Evolutionary conservation across 2,113 vertebrate genomes (phyloP).

Genomic region (Aphyosemion australe): DNA sequence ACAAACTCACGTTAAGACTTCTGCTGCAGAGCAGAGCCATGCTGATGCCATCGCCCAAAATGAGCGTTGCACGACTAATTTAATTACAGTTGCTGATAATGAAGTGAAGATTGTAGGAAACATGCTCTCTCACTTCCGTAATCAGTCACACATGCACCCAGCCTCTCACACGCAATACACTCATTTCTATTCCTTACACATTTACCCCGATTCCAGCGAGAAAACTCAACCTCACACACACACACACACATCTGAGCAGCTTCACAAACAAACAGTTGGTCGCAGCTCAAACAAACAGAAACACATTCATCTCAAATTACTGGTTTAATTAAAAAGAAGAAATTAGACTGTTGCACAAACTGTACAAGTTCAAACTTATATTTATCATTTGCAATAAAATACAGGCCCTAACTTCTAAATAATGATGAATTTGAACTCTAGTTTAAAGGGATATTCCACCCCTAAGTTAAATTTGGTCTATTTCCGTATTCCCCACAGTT

Average conservation of each 20-base stretch:
- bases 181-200: constrained; percentile 1
- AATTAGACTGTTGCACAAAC: not conserved
- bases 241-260: not conserved
- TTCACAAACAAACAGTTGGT: not conserved
- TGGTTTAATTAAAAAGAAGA: not conserved
- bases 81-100: constrained; percentile 47
- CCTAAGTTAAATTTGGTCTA: too few relatives aligned
- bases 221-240: not conserved
- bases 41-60: not conserved
- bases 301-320: constrained; percentile 18
- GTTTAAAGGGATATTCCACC: too few relatives aligned
- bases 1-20: constrained; percentile 8
- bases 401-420: not conserved
- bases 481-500: too few relatives aligned
- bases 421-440: not conserved
- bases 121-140: constrained; percentile 13
- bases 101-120: constrained; percentile 48
- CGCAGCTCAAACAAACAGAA: constrained; percentile 11
- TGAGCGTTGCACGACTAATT: constrained; percentile 30
- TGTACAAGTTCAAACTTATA: not conserved
- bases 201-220: constrained; percentile 2
- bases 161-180: too few relatives aligned
- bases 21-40: not conserved
- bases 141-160: constrained; percentile 7
- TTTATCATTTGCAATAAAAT: not conserved